phyloP scores from a whole-genome alignment of 37 sponge, comb jelly and placozoan genomes.

The Eunapius fragilis region DNA sequence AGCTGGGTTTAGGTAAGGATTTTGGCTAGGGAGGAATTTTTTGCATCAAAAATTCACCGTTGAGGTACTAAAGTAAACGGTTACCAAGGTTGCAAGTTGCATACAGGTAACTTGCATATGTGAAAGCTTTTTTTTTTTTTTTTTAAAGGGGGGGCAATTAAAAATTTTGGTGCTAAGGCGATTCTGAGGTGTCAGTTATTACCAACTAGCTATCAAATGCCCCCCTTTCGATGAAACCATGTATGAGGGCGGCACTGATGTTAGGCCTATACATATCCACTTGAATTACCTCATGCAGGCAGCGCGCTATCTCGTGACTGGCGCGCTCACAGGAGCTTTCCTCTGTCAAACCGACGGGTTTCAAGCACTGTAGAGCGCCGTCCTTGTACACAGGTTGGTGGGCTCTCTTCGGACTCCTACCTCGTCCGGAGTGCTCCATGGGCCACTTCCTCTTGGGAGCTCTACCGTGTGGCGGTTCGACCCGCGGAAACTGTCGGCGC shows the following conservation, averaged over 20 bases:
- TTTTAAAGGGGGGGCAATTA: too few species aligned
- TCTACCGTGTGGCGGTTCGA: neutral
- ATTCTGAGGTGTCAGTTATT: too few species aligned
- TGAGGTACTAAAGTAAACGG: neutral
- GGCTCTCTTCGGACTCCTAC: neutral
- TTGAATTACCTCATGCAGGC: constrained; percentile 59
- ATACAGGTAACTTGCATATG: too few species aligned
- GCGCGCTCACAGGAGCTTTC: neutral
- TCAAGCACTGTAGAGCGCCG: neutral
- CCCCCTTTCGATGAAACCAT: too few species aligned
- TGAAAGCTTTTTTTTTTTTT: too few species aligned
- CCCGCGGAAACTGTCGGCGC: neutral
- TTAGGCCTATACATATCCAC: neutral
- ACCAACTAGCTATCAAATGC: too few species aligned
- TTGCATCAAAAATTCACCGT: neutral
- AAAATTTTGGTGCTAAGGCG: too few species aligned
- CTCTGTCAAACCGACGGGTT: neutral
- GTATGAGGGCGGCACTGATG: too few species aligned
- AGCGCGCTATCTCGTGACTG: constrained; percentile 29
- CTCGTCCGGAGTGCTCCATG: neutral
- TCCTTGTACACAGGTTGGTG: neutral
- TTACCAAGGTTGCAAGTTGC: too few species aligned
- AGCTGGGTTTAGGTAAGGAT: too few species aligned
- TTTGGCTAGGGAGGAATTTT: too few species aligned
- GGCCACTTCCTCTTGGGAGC: neutral